phyloP scores from a whole-genome alignment of 2,888 invertebrate species.

The Drosophila meridiana region DNA sequence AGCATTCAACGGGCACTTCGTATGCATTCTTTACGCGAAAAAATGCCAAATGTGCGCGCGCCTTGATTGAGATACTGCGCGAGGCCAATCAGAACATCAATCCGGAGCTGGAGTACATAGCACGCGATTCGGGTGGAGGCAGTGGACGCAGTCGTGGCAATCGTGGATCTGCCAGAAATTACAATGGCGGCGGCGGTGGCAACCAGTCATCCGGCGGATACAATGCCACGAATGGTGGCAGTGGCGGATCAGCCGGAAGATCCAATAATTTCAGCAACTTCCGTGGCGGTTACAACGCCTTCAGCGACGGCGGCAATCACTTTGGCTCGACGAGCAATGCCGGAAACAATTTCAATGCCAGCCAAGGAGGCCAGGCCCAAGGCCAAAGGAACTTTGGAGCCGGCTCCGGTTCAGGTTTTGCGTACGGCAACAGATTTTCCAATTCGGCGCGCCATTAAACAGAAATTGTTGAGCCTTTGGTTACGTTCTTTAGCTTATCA shows the following conservation, averaged over 20 bases:
- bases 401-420: conserved; percentile 25
- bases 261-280: conserved; percentile 18
- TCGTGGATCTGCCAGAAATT: conserved; percentile 39
- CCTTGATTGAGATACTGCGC: conserved; percentile 93
- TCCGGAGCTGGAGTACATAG: conserved; percentile 93
- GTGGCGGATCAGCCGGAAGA: conserved; percentile 19
- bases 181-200: conserved; percentile 1
- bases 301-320: conserved; percentile 31
- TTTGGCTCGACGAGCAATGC: conserved; percentile 8
- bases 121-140: conserved; percentile 86
- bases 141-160: conserved; percentile 83
- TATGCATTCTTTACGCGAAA: conserved; percentile 97
- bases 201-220: conserved; percentile 9
- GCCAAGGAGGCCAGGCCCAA: not conserved
- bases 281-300: conserved; percentile 12
- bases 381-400: conserved; percentile 13
- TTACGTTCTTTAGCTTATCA: not conserved
- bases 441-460: conserved; percentile 32
- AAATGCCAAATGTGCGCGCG: conserved; percentile 94
- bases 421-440: conserved; percentile 45
- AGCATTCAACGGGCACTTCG: conserved; percentile 94
- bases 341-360: conserved; percentile 5
- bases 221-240: conserved; percentile 1
- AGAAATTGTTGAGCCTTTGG: conserved; percentile 6
- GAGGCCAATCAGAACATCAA: conserved; percentile 96